phyloP scores from a whole-genome alignment of 2,888 invertebrate genomes.

The Leptopterna dolabrata region DNA sequence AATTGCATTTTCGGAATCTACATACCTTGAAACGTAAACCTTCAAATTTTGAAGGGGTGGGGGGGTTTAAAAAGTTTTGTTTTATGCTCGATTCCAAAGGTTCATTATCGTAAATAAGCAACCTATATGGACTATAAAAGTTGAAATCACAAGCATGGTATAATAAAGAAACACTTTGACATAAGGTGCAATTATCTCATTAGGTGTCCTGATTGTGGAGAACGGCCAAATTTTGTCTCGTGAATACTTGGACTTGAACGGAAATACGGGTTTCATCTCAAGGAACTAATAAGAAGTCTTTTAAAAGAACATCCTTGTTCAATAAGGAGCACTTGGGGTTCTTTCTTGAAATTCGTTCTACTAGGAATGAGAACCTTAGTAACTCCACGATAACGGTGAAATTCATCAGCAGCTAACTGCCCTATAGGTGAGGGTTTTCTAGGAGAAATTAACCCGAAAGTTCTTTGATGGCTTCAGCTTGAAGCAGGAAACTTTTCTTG shows the following conservation, averaged over 20 bases:
- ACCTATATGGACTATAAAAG: too few species aligned
- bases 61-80: too few species aligned
- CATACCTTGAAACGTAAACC: too few species aligned
- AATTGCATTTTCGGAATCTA: too few species aligned
- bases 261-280: not conserved
- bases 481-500: slow-evolving; percentile 1
- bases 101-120: too few species aligned
- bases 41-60: too few species aligned
- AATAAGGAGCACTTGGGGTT: not conserved
- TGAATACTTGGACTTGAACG: not conserved
- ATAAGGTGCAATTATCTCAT: too few species aligned
- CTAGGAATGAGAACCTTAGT: not conserved
- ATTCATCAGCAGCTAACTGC: not conserved
- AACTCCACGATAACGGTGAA: not conserved
- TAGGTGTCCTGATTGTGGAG: too few species aligned
- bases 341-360: not conserved
- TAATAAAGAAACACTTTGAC: too few species aligned
- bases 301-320: not conserved
- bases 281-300: not conserved
- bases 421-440: not conserved
- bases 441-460: slow-evolving; percentile 7
- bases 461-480: slow-evolving; percentile 27
- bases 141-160: too few species aligned
- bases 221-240: too few species aligned
- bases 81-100: too few species aligned